phyloP scores from a whole-genome alignment of 2,888 invertebrate genomes.

The Eulithis testata region DNA sequence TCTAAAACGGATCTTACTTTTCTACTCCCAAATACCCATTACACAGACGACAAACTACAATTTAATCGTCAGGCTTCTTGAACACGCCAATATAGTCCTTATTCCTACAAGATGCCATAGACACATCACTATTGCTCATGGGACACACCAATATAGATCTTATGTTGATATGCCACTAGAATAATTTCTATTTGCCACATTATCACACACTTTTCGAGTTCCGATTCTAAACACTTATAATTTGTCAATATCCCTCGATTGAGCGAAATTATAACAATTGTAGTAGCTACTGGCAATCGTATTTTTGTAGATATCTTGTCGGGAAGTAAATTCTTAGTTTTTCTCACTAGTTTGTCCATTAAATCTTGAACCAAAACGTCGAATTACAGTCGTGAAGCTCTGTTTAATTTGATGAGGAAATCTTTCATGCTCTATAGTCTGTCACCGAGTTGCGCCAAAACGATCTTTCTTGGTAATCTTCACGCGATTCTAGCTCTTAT shows the following conservation, averaged over 20 bases:
- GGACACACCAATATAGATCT: background rate
- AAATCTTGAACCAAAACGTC: too few relatives aligned
- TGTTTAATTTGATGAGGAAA: too few relatives aligned
- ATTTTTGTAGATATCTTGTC: too few relatives aligned
- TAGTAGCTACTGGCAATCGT: too few relatives aligned
- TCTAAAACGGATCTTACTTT: background rate
- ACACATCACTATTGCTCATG: background rate
- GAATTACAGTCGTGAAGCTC: too few relatives aligned
- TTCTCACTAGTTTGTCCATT: too few relatives aligned
- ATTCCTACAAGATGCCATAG: background rate
- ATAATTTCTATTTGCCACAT: slow-evolving; percentile 1
- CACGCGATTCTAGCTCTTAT: background rate
- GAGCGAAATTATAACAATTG: too few relatives aligned
- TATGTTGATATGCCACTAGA: slow-evolving; percentile 2
- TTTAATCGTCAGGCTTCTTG: slow-evolving; percentile 2
- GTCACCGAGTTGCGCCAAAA: too few relatives aligned
- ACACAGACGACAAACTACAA: background rate
- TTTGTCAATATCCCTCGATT: background rate
- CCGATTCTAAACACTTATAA: background rate
- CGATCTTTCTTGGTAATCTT: too few relatives aligned
- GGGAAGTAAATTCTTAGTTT: too few relatives aligned
- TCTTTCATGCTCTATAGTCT: too few relatives aligned
- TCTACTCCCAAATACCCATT: slow-evolving; percentile 11
- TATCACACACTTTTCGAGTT: background rate
- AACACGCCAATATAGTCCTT: slow-evolving; percentile 4